Evolutionary conservation across 1,140 invertebrate species (phyloP).

Genomic region (Rhynchophorus ferrugineus): DNA sequence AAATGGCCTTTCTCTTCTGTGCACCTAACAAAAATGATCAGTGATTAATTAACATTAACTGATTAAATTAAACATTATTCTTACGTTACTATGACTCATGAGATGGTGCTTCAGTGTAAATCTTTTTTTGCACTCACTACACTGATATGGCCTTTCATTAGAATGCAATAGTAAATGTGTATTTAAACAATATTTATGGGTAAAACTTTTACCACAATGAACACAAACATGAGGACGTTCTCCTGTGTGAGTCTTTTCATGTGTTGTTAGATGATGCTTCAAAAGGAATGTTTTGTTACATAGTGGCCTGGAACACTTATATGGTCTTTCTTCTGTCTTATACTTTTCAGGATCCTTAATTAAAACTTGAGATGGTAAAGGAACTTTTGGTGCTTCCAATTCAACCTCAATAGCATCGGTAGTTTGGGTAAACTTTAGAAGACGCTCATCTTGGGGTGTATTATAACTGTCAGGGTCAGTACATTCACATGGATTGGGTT

Average conservation of each 20-base stretch:
- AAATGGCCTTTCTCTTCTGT: slow-evolving; percentile 70
- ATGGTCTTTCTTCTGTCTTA: slow-evolving; percentile 17
- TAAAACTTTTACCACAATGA: slow-evolving; percentile 80
- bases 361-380: slow-evolving; percentile 9
- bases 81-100: slow-evolving; percentile 65
- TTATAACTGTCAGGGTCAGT: background rate
- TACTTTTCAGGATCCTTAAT: slow-evolving; percentile 8
- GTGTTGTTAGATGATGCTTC: slow-evolving; percentile 75
- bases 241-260: slow-evolving; percentile 69
- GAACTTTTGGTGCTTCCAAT: slow-evolving; percentile 5
- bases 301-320: slow-evolving; percentile 12
- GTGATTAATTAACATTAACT: background rate
- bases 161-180: slow-evolving; percentile 74
- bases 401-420: slow-evolving; percentile 10
- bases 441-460: slow-evolving; percentile 2
- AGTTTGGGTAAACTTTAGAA: slow-evolving; percentile 9
- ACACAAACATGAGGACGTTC: slow-evolving; percentile 75
- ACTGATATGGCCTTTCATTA: slow-evolving; percentile 72
- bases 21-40: slow-evolving; percentile 42
- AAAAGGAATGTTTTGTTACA: slow-evolving; percentile 63
- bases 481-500: slow-evolving; percentile 2
- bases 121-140: slow-evolving; percentile 77
- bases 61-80: slow-evolving; percentile 4
- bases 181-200: slow-evolving; percentile 74
- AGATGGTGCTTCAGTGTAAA: slow-evolving; percentile 77